Evolutionary conservation across 2,888 invertebrate species (phyloP), one percentile per base, ranked within the genome.

Genomic region (Gari tellinella): DNA sequence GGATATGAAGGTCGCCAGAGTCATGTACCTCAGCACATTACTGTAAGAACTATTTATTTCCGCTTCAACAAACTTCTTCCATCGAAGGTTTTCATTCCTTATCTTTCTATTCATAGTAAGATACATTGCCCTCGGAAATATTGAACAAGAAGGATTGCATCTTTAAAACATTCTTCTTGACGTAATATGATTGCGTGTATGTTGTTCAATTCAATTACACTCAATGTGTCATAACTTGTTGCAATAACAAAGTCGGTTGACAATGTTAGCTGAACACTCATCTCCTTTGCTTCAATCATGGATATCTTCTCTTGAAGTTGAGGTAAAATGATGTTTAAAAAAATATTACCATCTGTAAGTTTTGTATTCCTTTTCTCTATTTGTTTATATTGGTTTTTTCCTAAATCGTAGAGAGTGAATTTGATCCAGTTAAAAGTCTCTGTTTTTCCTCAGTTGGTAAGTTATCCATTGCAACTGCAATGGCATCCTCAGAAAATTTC

Each of bases 1-100:
- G 57, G 57, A 45, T 15, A 57, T 57, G 12, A 57, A 23, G 43
- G n/a, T 57, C 5, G 57, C 57, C 5, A 57, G 57, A 23, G 45
- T 57, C 57, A 57, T 57, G 23, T 57, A 57, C 25, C 57, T 21
- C 21, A 57, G 57, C 41, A 57, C 41, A 25, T 43, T 57, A 15
- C 21, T 57, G 17, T 57, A 57, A 41, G 17, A 19, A 15, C 41
- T 26, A n/a, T 25, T 45, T 15, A 57, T 15, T 43, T 57, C 57
- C 57, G 15, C 23, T 25, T 57, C 43, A 41, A 57, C 43, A 21
- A 57, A 57, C 25, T 57, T 45, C 15, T 40, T 41, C n/a, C 41
- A 19, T 4, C n/a, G n/a, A 15, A 43, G 19, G 41, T 45, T 45
- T 14, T 43, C 43, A 7, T 25, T 57, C 26, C 45, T 43, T 12